Conservation (phyloP, 1,140 invertebrate genomes). For the Achatina immaculata region DNA sequence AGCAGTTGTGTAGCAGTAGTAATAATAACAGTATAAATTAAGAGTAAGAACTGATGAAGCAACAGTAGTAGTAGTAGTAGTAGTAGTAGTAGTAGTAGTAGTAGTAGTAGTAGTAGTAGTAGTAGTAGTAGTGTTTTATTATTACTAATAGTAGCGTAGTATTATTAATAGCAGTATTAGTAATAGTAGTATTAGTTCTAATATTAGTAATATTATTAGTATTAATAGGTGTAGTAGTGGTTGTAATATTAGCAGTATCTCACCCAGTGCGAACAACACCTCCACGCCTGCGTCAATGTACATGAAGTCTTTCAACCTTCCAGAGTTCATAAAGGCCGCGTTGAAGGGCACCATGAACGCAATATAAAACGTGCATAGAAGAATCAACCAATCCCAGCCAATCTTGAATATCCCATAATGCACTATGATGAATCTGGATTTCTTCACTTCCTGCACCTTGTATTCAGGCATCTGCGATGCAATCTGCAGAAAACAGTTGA, state of each 20-base stretch:
- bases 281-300: constrained; percentile 95
- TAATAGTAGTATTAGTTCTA: too few species aligned
- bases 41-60: too few species aligned
- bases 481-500: constrained; percentile 37
- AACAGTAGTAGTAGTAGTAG: too few species aligned
- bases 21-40: too few species aligned
- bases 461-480: constrained; percentile 85
- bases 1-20: too few species aligned
- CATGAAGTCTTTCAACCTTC: constrained; percentile 76
- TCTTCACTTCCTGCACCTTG: constrained; percentile 88
- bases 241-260: constrained; percentile 45
- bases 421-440: constrained; percentile 85
- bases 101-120: too few species aligned
- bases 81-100: too few species aligned
- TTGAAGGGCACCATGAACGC: constrained; percentile 71
- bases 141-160: too few species aligned
- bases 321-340: constrained; percentile 61
- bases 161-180: too few species aligned
- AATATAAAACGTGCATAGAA: constrained; percentile 71
- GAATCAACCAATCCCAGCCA: constrained; percentile 71
- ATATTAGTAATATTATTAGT: too few species aligned
- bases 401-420: constrained; percentile 72
- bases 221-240: too few species aligned
- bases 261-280: constrained; percentile 94
- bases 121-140: too few species aligned